Evolutionary conservation across 37 sponge, comb jelly and placozoan species (phyloP), one percentile per base, ranked within the genome.

Genomic region (Tethya wilhelma): DNA sequence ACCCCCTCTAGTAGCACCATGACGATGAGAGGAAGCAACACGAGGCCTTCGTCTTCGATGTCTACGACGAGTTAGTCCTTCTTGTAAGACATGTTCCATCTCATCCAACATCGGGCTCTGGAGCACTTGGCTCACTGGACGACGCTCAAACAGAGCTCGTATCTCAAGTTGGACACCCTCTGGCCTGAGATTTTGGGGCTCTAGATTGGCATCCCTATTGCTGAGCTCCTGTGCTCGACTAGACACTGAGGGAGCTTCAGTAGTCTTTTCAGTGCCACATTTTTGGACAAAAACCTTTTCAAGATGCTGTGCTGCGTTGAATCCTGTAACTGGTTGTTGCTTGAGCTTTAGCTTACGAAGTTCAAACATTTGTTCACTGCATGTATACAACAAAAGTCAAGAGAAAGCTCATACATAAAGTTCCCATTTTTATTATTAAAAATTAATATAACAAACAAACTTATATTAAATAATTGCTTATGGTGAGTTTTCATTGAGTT

Each of bases 281-380:
- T 12, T 12, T n/a, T 17, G 20, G 11, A 25, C 25, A 6, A n/a
- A 23, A n/a, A 25, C 26, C 63, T 60, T 11, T 6, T n/a, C 63
- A 30, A 86, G 64, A 1, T 37, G 31, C 46, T 72, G 73, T 45
- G 63, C 78, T 43, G 56, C 72, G 41, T 28, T 28, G 73, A 78
- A 78, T 49, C 59, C 79, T 36, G 86, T 49, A 0, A 86, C 86
- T 5, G 86, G 79, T 19, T 32, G 79, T 62, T 83, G 84, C 7
- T 86, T 62, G 44, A 79, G 86, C 26, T 58, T 56, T 30, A 86
- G 63, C 63, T 78, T 78, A 7, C 86, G 71, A 4, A 86, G 86
- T 44, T 86, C 86, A 68, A 41, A 86, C 73, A 86, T 77, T 5
- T 46, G 29, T 11, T 86, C 86, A 44, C 86, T 86, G 56, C 4